phyloP scores from a whole-genome alignment of 2,797 vertebrate genomes.

The Clarias platycephalus region DNA sequence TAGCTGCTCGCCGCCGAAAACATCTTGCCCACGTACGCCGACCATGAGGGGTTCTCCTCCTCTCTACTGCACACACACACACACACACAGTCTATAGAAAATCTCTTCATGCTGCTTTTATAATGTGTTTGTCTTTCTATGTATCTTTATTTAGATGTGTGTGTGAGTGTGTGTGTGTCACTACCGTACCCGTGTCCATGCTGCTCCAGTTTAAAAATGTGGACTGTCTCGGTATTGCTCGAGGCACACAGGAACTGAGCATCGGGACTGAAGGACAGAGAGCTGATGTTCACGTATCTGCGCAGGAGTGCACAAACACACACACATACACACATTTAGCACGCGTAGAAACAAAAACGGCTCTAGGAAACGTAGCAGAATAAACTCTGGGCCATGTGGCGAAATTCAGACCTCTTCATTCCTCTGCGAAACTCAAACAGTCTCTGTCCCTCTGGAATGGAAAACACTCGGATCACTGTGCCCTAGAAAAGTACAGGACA shows the following conservation, averaged over 20 bases:
- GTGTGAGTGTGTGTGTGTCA: slow-evolving; percentile 18
- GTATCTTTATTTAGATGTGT: not conserved
- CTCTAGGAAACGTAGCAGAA: not conserved
- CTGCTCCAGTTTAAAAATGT: slow-evolving; percentile 91
- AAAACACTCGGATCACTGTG: slow-evolving; percentile 92
- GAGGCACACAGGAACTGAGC: slow-evolving; percentile 92
- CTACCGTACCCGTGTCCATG: slow-evolving; percentile 66
- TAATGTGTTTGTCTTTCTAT: not conserved
- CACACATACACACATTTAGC: slow-evolving; percentile 35
- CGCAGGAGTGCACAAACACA: slow-evolving; percentile 36
- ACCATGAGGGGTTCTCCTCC: slow-evolving; percentile 90
- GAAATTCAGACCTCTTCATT: slow-evolving; percentile 86
- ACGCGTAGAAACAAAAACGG: slow-evolving; percentile 2
- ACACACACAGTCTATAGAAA: not conserved
- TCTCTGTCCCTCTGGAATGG: slow-evolving; percentile 86
- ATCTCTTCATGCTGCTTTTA: not conserved
- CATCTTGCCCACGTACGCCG: slow-evolving; percentile 90
- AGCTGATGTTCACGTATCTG: slow-evolving; percentile 94
- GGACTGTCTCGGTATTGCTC: slow-evolving; percentile 95
- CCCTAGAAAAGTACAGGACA: slow-evolving; percentile 72
- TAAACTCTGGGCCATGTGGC: not conserved
- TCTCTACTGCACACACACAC: slow-evolving; percentile 72
- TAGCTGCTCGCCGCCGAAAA: slow-evolving; percentile 94
- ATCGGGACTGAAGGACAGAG: slow-evolving; percentile 90
- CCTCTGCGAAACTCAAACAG: slow-evolving; percentile 92